Evolutionary conservation across 2,888 invertebrate species (phyloP).

Genomic region (Fragum sueziense): DNA sequence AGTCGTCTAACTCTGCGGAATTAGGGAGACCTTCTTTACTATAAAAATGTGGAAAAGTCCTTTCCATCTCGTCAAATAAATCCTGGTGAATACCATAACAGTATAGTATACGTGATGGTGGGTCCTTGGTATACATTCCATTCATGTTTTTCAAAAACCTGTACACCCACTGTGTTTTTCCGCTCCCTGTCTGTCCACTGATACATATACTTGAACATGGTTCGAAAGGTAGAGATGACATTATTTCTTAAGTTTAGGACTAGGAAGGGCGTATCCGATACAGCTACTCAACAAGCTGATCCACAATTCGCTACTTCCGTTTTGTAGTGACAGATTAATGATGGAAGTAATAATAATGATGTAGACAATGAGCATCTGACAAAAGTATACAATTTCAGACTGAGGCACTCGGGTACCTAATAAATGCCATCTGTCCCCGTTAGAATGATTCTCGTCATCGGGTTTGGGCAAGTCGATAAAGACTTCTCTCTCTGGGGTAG

Average conservation of each 20-base stretch:
- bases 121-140: slow-evolving; percentile 40
- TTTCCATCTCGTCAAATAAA: slow-evolving; percentile 41
- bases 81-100: slow-evolving; percentile 44
- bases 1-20: slow-evolving; percentile 30
- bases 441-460: slow-evolving; percentile 18
- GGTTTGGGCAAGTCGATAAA: slow-evolving; percentile 24
- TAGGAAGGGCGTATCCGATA: slow-evolving; percentile 36
- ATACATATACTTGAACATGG: slow-evolving; percentile 53
- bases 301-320: slow-evolving; percentile 37
- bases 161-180: slow-evolving; percentile 52
- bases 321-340: slow-evolving; percentile 43
- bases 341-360: slow-evolving; percentile 48
- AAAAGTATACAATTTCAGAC: slow-evolving; percentile 58
- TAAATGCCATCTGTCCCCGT: slow-evolving; percentile 45
- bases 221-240: slow-evolving; percentile 38
- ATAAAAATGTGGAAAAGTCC: slow-evolving; percentile 30
- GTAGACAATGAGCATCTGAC: slow-evolving; percentile 53
- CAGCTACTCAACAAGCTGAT: slow-evolving; percentile 43
- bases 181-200: slow-evolving; percentile 45
- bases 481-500: slow-evolving; percentile 23
- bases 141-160: slow-evolving; percentile 31
- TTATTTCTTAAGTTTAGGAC: slow-evolving; percentile 44
- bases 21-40: slow-evolving; percentile 27
- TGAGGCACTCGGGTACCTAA: slow-evolving; percentile 41
- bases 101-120: slow-evolving; percentile 38